phyloP scores from a whole-genome alignment of 2,888 invertebrate genomes.

The Athripsodes cinereus region DNA sequence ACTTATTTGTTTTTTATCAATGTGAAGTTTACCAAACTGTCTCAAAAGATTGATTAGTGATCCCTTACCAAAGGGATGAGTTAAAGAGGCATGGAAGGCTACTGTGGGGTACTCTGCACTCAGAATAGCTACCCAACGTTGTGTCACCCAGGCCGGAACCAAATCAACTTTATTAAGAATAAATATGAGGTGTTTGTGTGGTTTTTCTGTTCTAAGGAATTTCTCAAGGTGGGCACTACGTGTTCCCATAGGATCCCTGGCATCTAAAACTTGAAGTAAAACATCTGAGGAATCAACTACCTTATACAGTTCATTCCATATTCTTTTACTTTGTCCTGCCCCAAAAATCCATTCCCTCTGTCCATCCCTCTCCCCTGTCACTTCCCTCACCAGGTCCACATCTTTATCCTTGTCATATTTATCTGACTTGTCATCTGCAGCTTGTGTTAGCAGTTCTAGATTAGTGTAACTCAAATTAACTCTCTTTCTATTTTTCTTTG shows the following conservation, averaged over 20 bases:
- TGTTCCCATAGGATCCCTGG: conserved; percentile 95
- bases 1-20: conserved; percentile 97
- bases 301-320: conserved; percentile 99
- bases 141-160: conserved; percentile 97
- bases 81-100: conserved; percentile 97
- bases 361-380: conserved; percentile 72
- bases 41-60: conserved; percentile 92
- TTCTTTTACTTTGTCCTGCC: conserved; percentile 92
- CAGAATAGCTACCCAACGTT: conserved; percentile 93
- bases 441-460: conserved; percentile 69
- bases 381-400: conserved; percentile 73
- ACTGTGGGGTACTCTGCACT: conserved; percentile 95
- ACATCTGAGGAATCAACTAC: conserved; percentile 99
- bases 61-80: conserved; percentile 97
- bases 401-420: conserved; percentile 81
- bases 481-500: conserved; percentile 85
- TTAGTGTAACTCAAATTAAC: conserved; percentile 75
- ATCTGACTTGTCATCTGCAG: conserved; percentile 64
- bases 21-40: conserved; percentile 91
- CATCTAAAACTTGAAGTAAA: conserved; percentile 91
- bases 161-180: conserved; percentile 95
- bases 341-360: conserved; percentile 91
- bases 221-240: conserved; percentile 89
- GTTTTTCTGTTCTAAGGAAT: conserved; percentile 88
- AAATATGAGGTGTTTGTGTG: conserved; percentile 95